phyloP scores from a whole-genome alignment of 2,113 vertebrate species.

The Thalassoma bifasciatum region DNA sequence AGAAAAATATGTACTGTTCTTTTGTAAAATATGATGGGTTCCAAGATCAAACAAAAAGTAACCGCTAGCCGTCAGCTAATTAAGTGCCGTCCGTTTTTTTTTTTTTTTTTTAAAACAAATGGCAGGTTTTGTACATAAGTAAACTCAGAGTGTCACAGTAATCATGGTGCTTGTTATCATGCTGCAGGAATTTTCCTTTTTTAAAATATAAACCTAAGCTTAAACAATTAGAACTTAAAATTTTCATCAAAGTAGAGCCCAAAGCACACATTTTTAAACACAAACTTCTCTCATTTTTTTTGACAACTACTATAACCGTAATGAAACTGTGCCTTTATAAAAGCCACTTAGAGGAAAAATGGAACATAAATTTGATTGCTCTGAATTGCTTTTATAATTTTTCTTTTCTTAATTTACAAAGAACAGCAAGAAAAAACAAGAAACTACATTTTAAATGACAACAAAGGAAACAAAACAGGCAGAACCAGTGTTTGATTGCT shows the following conservation, averaged over 20 bases:
- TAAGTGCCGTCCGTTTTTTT: no score
- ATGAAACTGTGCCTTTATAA: slow-evolving; percentile 23
- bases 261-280: neutral
- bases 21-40: no score
- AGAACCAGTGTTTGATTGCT: slow-evolving; percentile 3
- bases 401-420: no score
- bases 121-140: no score
- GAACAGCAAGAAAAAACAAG: no score
- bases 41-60: no score
- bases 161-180: no score
- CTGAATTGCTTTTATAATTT: slow-evolving; percentile 36
- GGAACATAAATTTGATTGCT: slow-evolving; percentile 6
- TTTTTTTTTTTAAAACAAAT: no score
- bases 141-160: no score
- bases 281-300: slow-evolving; percentile 7
- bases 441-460: neutral
- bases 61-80: no score
- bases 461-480: slow-evolving; percentile 24
- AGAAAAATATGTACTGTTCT: no score
- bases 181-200: no score
- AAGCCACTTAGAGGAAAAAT: neutral
- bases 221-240: neutral
- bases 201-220: neutral
- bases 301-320: slow-evolving; percentile 27
- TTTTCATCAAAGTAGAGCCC: slow-evolving; percentile 3